Base-by-base conservation (phyloP, 2,113 vertebrate species). In the Megatriorchis doriae region DNA sequence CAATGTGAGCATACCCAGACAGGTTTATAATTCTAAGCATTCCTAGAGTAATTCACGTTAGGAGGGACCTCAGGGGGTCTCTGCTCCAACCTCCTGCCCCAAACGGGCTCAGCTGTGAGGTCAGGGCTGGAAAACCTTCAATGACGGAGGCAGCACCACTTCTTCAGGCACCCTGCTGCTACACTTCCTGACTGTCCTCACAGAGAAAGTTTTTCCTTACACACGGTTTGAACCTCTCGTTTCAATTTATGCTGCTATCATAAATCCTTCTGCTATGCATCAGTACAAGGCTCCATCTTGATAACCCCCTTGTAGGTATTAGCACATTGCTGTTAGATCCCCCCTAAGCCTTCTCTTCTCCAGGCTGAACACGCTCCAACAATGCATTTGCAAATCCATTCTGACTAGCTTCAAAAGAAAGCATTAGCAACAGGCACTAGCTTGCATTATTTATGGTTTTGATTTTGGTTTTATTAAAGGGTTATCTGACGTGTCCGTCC, bases 321-420 rank as follows among this genome's bases (percentile, higher is more conserved):
- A 55, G 77, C 56, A 89, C 3, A 6, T 59, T 74, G 52, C 47
- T 78, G 22, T 32, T 88, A 59, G 50, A 88, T 52, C 50, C 25
- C 25, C 50, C 14, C 50, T 50, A 52, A 52, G 25, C 50, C 25
- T 26, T 26, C 25, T 72, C 19, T 52, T 67, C 66, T 92, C 31
- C 31, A 34, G 58, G 34, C 40, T 77, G 66, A 88, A 43, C 58
- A 40, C 0, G 0, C 23, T 80, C 53, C 62, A 77, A 3, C 36
- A 92, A 19, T 14, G 12, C 48, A 52, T 85, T 68, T 77, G 45
- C 75, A 91, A 87, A 95, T 95, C 65, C 52, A 19, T 96, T 84
- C 73, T 67, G 89, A 86, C 77, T 74, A 25, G 81, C 73, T 88
- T 73, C 68, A 27, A 75, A 89, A 61, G 29, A 45, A 63, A 85